Evolutionary conservation across 2,797 vertebrate genomes (phyloP).

Genomic region (Eulemur mongoz): DNA sequence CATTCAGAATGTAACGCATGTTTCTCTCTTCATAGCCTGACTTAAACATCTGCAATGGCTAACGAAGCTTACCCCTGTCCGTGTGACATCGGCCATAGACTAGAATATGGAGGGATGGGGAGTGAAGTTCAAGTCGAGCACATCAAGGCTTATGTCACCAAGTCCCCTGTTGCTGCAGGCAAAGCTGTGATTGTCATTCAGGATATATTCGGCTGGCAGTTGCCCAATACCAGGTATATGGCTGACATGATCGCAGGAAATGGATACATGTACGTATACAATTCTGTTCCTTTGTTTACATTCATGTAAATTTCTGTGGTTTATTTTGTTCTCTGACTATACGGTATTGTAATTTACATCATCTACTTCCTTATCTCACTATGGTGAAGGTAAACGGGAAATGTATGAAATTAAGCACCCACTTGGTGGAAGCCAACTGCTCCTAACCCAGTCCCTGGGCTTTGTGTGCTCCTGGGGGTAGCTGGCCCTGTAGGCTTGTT

Average conservation of each 20-base stretch:
- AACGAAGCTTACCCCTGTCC: constrained; percentile 92
- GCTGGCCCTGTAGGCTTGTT: background rate
- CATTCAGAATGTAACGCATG: background rate
- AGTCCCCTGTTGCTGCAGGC: constrained; percentile 85
- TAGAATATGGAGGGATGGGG: constrained; percentile 91
- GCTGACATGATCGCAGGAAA: constrained; percentile 92
- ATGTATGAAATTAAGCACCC: background rate
- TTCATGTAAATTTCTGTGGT: background rate
- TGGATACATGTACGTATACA: constrained; percentile 91
- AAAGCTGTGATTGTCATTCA: constrained; percentile 93
- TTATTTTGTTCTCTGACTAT: background rate
- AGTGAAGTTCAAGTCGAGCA: constrained; percentile 92
- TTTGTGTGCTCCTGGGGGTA: background rate
- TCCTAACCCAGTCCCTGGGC: too few relatives aligned
- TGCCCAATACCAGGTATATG: constrained; percentile 95
- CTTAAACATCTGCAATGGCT: constrained; percentile 86
- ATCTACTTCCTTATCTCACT: background rate
- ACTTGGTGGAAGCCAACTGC: background rate
- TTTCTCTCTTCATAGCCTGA: background rate
- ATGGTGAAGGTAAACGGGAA: background rate
- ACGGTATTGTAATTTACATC: background rate
- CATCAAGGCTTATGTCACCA: constrained; percentile 90
- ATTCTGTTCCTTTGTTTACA: background rate
- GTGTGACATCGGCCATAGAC: constrained; percentile 90
- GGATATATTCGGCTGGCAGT: constrained; percentile 93